A percentile compares a stretch with the other conserved stretches of the same genome.
These are phyloP conservation scores for Etheostoma nigrum DNA, from an alignment of 2,797 vertebrate genomes.

Conservation along the genomic window DNA sequence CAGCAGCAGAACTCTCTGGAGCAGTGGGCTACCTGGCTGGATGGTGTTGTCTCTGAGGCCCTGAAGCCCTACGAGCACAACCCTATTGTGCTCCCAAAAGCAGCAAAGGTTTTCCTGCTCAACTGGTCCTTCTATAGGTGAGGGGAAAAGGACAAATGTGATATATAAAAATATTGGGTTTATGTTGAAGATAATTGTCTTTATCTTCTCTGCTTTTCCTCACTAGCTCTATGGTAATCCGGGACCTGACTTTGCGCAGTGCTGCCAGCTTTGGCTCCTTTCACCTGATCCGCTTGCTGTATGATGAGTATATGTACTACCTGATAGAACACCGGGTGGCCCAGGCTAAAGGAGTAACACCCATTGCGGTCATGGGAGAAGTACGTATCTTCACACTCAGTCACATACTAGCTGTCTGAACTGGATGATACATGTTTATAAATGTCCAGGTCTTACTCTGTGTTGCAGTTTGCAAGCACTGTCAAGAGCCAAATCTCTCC, in stretches of 20 bases:
- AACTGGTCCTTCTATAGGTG: constrained; percentile 98
- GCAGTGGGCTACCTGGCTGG: constrained; percentile 94
- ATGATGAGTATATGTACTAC: constrained; percentile 97
- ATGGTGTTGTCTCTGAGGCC: constrained; percentile 89
- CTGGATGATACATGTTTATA: neutral
- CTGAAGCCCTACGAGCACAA: constrained; percentile 92
- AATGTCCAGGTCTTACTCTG: neutral
- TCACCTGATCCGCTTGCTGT: constrained; percentile 93
- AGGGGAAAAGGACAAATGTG: neutral
- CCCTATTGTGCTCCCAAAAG: constrained; percentile 86
- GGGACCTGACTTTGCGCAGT: constrained; percentile 93
- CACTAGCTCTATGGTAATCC: constrained; percentile 93
- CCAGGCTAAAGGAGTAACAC: constrained; percentile 91
- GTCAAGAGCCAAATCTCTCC: constrained; percentile 84
- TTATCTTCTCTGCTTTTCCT: neutral
- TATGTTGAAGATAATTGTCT: neutral
- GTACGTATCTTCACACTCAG: constrained; percentile 71
- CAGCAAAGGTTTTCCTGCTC: constrained; percentile 93
- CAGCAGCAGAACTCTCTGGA: constrained; percentile 96
- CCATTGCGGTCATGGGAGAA: constrained; percentile 95
- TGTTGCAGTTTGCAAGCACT: constrained; percentile 90
- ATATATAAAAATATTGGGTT: neutral
- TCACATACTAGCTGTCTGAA: neutral
- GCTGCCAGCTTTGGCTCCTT: constrained; percentile 95
- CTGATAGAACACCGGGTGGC: constrained; percentile 94